These are phyloP conservation scores for Equus przewalskii DNA, from an alignment of 2,113 vertebrate species.

Conservation along the genomic window DNA sequence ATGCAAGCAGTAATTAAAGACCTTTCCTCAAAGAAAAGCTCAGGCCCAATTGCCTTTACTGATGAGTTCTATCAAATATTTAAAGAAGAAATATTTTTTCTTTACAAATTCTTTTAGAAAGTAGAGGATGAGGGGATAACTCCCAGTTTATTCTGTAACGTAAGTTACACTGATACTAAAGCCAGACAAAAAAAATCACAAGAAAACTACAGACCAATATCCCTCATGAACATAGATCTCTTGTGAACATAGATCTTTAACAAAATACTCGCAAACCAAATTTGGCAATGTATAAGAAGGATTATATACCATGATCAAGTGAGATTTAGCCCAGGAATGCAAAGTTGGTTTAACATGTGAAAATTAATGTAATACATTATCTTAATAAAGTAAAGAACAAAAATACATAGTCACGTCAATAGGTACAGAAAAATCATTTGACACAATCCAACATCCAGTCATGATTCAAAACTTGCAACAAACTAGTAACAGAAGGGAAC, in stretches of 20 bases:
- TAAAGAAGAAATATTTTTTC: constrained; percentile 3
- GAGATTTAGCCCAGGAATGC: background rate
- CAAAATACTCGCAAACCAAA: background rate
- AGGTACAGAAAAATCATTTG: background rate
- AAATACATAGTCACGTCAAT: background rate
- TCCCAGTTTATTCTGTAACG: background rate
- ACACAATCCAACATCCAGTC: background rate
- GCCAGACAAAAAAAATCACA: background rate
- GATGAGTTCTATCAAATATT: background rate
- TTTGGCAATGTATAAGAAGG: background rate
- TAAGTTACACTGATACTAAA: background rate
- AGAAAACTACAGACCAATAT: background rate
- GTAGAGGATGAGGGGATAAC: background rate
- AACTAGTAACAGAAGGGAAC: background rate
- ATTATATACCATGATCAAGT: background rate
- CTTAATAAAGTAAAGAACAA: background rate
- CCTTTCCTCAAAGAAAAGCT: background rate
- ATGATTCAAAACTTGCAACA: background rate
- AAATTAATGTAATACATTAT: background rate
- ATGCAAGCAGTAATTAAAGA: background rate
- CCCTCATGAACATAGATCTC: background rate
- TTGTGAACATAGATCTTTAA: background rate
- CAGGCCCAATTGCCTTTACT: background rate
- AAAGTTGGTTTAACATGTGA: background rate
- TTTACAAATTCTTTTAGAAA: background rate